Percentiles rank a stretch among this genome's conserved stretches.
These are phyloP conservation scores for Diplazon laetatorius DNA, from an alignment of 2,888 invertebrate species.

Conservation along the genomic window DNA sequence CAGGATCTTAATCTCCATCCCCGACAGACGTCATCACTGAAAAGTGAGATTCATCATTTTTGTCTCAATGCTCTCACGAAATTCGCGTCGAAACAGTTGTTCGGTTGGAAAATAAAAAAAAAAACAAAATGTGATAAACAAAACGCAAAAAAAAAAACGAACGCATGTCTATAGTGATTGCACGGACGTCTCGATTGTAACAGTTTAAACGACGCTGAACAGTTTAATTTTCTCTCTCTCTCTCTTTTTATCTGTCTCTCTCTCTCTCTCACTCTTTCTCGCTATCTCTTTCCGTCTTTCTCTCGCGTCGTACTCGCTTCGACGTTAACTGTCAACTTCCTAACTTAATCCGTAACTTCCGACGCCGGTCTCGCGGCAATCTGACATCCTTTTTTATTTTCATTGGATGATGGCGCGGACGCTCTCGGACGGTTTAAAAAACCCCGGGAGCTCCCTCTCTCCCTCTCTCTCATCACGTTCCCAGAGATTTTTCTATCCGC, in stretches of 20 bases:
- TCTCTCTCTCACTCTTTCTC: slow-evolving; percentile 70
- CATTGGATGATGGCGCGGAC: slow-evolving; percentile 79
- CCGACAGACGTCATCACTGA: too few relatives aligned
- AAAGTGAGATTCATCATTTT: too few relatives aligned
- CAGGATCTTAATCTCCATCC: too few relatives aligned
- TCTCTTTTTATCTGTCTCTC: slow-evolving; percentile 67
- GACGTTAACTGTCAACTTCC: slow-evolving; percentile 82
- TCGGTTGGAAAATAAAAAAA: too few relatives aligned
- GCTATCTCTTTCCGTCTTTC: slow-evolving; percentile 69
- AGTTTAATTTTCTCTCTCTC: slow-evolving; percentile 64
- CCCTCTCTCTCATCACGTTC: slow-evolving; percentile 79
- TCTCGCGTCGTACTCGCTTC: slow-evolving; percentile 68
- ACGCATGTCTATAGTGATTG: slow-evolving; percentile 10
- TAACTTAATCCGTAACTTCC: slow-evolving; percentile 83
- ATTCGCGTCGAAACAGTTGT: too few relatives aligned
- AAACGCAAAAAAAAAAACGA: slow-evolving; percentile 12
- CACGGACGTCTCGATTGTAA: slow-evolving; percentile 36
- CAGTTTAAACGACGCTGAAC: slow-evolving; percentile 51
- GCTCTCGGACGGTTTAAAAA: slow-evolving; percentile 54
- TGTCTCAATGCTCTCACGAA: too few relatives aligned
- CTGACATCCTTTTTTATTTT: slow-evolving; percentile 83
- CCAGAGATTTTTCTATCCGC: slow-evolving; percentile 82
- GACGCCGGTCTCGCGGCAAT: slow-evolving; percentile 80
- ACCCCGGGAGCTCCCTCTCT: too few relatives aligned
- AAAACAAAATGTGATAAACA: too few relatives aligned